A percentile compares a stretch with the other conserved stretches of the same genome.
These are phyloP conservation scores for Coilia nasus DNA, from an alignment of 2,797 vertebrate species.

Conservation along the genomic window DNA sequence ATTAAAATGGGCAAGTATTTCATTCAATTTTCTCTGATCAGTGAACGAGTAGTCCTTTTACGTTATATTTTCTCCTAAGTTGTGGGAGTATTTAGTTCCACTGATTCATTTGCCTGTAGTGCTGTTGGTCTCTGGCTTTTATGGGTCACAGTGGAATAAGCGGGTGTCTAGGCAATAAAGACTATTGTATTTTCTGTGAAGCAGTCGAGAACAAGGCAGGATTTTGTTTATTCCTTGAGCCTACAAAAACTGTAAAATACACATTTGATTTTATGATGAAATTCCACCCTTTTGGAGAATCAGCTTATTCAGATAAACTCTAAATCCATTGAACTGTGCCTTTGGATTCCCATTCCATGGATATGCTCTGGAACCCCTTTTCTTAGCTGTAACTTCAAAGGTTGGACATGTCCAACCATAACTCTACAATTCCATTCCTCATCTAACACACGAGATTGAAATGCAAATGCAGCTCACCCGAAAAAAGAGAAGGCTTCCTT, in stretches of 20 bases:
- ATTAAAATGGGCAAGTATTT: not conserved
- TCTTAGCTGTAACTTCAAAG: slow-evolving; percentile 47
- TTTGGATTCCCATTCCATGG: slow-evolving; percentile 21
- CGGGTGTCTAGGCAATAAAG: not conserved
- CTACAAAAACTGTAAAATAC: slow-evolving; percentile 34
- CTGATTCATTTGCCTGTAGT: not conserved
- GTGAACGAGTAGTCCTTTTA: not conserved
- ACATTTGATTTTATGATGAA: slow-evolving; percentile 37
- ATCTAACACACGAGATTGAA: not conserved
- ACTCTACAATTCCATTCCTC: not conserved
- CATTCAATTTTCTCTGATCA: not conserved
- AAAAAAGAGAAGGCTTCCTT: slow-evolving; percentile 55
- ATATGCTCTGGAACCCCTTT: not conserved
- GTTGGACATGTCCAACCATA: slow-evolving; percentile 14
- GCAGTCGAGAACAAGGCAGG: not conserved
- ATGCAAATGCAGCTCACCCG: slow-evolving; percentile 15
- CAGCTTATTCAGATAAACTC: slow-evolving; percentile 46
- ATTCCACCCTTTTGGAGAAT: slow-evolving; percentile 34
- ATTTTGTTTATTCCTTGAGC: slow-evolving; percentile 35
- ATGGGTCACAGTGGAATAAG: not conserved
- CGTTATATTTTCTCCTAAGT: not conserved
- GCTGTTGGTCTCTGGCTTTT: not conserved
- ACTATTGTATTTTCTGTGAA: not conserved
- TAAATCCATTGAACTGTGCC: slow-evolving; percentile 39
- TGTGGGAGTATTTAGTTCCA: not conserved